A percentile compares a stretch with the other conserved stretches of the same genome.
Conservation (phyloP, 2,888 invertebrate genomes). For the Griposia aprilina region DNA sequence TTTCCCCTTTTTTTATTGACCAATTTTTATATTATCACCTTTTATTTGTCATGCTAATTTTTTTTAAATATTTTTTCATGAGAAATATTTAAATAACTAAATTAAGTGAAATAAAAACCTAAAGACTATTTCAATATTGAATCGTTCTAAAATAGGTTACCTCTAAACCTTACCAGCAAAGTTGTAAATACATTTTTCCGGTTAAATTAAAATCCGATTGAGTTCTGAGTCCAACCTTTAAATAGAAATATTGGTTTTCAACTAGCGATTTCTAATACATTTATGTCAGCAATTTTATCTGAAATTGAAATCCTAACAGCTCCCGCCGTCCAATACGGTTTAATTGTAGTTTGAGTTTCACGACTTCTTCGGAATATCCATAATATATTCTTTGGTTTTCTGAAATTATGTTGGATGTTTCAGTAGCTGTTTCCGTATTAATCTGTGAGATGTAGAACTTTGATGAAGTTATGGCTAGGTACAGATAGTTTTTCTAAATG, state of each 20-base stretch:
- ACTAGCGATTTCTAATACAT: conserved; percentile 63
- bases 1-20: no score
- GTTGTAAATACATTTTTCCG: conserved; percentile 13
- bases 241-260: conserved; percentile 56
- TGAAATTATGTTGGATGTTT: background rate
- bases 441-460: background rate
- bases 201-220: conserved; percentile 43
- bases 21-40: no score
- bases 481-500: background rate
- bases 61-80: background rate
- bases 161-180: background rate
- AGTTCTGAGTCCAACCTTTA: conserved; percentile 13
- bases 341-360: conserved; percentile 38
- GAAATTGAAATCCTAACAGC: conserved; percentile 73
- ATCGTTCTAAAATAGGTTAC: background rate
- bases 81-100: background rate
- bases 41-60: no score
- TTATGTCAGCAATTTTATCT: conserved; percentile 68
- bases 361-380: conserved; percentile 20
- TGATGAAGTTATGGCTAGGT: background rate
- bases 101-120: background rate
- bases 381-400: conserved; percentile 5
- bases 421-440: background rate
- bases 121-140: background rate
- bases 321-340: conserved; percentile 33